Base-by-base conservation (phyloP, 2,797 vertebrate genomes). In the Sebastiscus albofasciatus region DNA sequence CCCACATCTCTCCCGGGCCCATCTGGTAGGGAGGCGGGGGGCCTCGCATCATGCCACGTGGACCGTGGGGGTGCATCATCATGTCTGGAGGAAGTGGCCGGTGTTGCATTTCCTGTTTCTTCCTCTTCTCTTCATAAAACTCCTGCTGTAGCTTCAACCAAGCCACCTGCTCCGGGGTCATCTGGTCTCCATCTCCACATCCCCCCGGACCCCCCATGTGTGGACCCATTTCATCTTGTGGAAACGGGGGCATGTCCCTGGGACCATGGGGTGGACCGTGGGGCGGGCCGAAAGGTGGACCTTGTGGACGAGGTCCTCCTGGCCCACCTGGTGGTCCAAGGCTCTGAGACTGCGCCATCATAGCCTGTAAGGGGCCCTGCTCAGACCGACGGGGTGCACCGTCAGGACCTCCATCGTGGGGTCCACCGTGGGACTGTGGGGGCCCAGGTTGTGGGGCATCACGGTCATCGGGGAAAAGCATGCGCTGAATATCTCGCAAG, bases 131-230 rank as follows among this genome's bases (percentile, higher is more conserved):
- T 86, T 99, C 99, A 0, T 99, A 99, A 77, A 99, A 99, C 88
- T 99, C 99, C 93, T 99, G 99, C 91, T 99, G 99, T 80, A 99
- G 90, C 89, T 99, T 99, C 67, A 99, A 93, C 99, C 99, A 99
- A 0, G 99, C 99, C 84, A 99, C 97, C 91, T 99, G 99, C 92
- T 99, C 98, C 1, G 99, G 98, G 69, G 98, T 99, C 98, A 99
- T 99, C 70, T 99, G 98, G 84, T 99, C 98, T 67, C 98, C 94
- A 33, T 98, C 98, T 84, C 97, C 98, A 81, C 95, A 95, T 75
- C 93, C 94, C 6, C 92, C 95, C 27, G 97, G 97, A 85, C 97
- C 96, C 52, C 96, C 95, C 82, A 98, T 97, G 61, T 97, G 97
- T 54, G 97, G 96, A 67, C 97, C 97, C 96, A 99, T 97, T 89